Evolutionary conservation across 2,113 vertebrate species (phyloP).

Genomic region (Corapipo altera): DNA sequence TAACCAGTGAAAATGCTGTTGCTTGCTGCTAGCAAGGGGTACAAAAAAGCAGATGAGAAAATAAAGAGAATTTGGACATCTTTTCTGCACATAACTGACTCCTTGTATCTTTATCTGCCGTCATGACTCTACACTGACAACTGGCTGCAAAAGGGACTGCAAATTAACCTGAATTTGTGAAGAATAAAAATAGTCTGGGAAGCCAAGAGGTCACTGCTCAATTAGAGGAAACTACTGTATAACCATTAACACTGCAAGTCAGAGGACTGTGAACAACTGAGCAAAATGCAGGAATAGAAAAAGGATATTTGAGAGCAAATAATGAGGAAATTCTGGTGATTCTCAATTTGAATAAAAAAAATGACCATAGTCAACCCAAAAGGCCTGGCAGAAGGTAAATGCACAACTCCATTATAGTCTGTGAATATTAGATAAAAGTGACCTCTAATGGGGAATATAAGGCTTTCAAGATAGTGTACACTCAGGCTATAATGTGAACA

Average conservation of each 20-base stretch:
- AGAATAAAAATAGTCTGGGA: conserved; percentile 1
- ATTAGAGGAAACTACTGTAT: neutral
- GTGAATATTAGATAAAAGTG: conserved; percentile 3
- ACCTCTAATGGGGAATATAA: conserved; percentile 1
- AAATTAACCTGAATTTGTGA: neutral
- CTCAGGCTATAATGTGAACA: neutral
- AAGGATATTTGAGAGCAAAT: neutral
- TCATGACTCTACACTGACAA: too few relatives aligned
- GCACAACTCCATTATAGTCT: neutral
- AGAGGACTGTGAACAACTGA: neutral
- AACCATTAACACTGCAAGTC: neutral
- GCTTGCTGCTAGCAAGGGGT: too few relatives aligned
- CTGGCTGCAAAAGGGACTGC: neutral
- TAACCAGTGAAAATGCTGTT: too few relatives aligned
- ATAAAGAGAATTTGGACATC: too few relatives aligned
- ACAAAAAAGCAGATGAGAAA: too few relatives aligned
- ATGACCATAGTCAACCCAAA: neutral
- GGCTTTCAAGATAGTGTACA: neutral
- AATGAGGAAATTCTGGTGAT: neutral
- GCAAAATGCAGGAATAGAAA: neutral
- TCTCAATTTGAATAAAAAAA: conserved; percentile 19
- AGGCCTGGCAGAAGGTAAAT: neutral
- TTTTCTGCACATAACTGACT: too few relatives aligned
- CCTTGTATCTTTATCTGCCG: too few relatives aligned
- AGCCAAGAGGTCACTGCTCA: neutral